Conservation (phyloP, 2,797 vertebrate species). For the Brachymystax lenok region DNA sequence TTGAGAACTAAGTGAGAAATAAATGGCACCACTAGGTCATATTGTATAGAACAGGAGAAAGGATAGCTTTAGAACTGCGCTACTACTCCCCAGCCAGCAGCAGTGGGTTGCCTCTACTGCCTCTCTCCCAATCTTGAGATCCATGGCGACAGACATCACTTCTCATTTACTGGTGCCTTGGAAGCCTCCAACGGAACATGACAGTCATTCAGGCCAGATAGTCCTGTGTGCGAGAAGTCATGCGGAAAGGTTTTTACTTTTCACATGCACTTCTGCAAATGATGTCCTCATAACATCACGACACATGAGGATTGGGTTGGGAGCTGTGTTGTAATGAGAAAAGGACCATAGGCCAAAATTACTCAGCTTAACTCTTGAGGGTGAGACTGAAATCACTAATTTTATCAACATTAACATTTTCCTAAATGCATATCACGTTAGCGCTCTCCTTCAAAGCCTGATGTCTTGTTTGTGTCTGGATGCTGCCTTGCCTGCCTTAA, state of each 20-base stretch:
- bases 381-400: background rate
- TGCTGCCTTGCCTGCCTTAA: background rate
- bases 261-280: conserved; percentile 40
- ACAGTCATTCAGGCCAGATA: conserved; percentile 48
- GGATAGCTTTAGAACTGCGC: background rate
- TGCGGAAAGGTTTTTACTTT: conserved; percentile 57
- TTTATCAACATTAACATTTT: background rate
- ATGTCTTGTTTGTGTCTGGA: background rate
- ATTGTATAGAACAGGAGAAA: background rate
- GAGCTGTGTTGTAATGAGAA: background rate
- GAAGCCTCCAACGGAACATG: conserved; percentile 50
- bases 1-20: background rate
- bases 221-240: conserved; percentile 48
- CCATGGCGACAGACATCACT: conserved; percentile 65
- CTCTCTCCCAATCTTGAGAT: conserved; percentile 41
- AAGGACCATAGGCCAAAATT: background rate
- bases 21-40: background rate
- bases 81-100: conserved; percentile 14
- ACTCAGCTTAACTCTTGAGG: background rate
- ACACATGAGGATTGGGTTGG: background rate
- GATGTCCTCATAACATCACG: conserved; percentile 33
- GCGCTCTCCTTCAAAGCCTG: background rate
- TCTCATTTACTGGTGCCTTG: conserved; percentile 52
- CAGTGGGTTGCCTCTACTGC: background rate
- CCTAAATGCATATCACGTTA: background rate